phyloP scores from a whole-genome alignment of 2,888 invertebrate genomes.

The Oscheius myriophilus region DNA sequence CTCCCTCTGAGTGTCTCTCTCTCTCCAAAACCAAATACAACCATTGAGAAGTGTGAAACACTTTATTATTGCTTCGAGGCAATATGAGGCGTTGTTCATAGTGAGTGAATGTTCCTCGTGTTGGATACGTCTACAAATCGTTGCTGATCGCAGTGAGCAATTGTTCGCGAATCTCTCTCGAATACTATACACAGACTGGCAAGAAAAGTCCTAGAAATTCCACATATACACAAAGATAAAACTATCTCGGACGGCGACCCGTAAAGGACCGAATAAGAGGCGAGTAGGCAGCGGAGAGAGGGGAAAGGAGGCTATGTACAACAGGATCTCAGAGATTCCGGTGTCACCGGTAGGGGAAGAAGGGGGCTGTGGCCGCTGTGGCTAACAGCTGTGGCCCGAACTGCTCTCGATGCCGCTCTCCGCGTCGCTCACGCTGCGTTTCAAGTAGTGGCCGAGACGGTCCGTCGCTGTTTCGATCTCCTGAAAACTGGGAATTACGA shows the following conservation, averaged over 20 bases:
- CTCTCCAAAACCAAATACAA: too few species aligned
- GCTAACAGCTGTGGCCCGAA: slow-evolving; percentile 10
- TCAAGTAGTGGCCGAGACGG: slow-evolving; percentile 44
- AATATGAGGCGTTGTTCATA: too few species aligned
- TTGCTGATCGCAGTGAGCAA: slow-evolving; percentile 20
- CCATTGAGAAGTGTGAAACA: too few species aligned
- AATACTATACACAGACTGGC: slow-evolving; percentile 24
- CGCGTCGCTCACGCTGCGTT: slow-evolving; percentile 37
- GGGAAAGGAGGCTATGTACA: slow-evolving; percentile 14
- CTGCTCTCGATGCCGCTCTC: slow-evolving; percentile 27
- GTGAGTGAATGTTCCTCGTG: background rate
- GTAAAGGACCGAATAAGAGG: too few species aligned
- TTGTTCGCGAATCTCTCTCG: slow-evolving; percentile 8
- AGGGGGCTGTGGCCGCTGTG: slow-evolving; percentile 6
- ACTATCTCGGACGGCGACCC: too few species aligned
- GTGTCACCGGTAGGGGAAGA: slow-evolving; percentile 15
- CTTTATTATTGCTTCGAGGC: too few species aligned
- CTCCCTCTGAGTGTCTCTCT: too few species aligned
- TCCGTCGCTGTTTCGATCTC: slow-evolving; percentile 54
- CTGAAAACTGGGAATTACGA: slow-evolving; percentile 36
- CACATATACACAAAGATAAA: too few species aligned
- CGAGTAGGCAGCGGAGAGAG: background rate
- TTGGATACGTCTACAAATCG: slow-evolving; percentile 17
- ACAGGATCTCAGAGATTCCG: slow-evolving; percentile 5
- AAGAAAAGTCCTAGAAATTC: background rate